Percentiles rank a stretch among this genome's conserved stretches.
phyloP scores from a whole-genome alignment of 2,113 vertebrate species.

The Isichthys henryi region DNA sequence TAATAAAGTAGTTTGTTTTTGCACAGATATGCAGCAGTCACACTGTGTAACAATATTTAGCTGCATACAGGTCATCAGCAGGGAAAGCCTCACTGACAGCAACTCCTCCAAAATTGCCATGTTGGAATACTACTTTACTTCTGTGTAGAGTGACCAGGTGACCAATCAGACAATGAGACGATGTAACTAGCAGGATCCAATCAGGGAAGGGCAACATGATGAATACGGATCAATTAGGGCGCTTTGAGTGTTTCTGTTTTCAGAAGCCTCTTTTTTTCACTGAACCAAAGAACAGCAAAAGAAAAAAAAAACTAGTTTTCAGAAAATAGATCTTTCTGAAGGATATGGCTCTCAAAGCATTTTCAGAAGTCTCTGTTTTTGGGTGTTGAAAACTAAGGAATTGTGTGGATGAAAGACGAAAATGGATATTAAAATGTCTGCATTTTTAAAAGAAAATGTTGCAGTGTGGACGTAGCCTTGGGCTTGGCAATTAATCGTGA shows the following conservation, averaged over 20 bases:
- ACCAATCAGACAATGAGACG: neutral
- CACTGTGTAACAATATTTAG: neutral
- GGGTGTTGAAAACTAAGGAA: neutral
- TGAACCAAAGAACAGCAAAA: neutral
- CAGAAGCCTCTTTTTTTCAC: neutral
- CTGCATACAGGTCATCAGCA: neutral
- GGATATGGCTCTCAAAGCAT: neutral
- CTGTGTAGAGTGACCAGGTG: neutral
- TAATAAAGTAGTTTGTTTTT: neutral
- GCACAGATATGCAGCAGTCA: neutral
- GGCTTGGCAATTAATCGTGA: too few species aligned
- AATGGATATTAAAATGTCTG: neutral
- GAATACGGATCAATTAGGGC: neutral
- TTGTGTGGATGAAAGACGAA: neutral
- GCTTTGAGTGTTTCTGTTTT: neutral
- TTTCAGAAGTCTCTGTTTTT: neutral
- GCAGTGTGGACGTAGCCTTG: neutral
- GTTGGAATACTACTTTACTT: neutral
- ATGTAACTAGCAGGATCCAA: neutral
- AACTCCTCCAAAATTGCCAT: neutral
- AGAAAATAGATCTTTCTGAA: neutral
- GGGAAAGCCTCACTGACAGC: neutral
- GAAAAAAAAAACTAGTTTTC: too few species aligned
- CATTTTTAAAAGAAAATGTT: neutral
- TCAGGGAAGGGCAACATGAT: neutral